Evolutionary conservation across 2,888 invertebrate species (phyloP).

Genomic region (Geophilus truncorum): DNA sequence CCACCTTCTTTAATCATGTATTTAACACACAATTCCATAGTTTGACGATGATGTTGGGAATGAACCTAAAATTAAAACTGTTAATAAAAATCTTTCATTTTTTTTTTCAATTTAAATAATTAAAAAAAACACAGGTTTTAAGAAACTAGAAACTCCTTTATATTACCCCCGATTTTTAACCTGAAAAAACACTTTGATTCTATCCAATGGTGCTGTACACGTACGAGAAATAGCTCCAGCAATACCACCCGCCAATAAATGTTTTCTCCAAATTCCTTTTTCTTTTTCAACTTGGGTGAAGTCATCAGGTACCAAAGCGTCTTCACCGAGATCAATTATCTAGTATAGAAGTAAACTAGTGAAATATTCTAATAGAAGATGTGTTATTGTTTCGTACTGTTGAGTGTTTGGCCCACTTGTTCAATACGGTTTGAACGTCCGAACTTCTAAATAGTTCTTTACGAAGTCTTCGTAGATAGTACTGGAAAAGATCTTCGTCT

Average conservation of each 20-base stretch:
- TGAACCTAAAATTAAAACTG: not conserved
- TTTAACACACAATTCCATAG: not conserved
- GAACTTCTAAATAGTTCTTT: not conserved
- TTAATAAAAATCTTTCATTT: not conserved
- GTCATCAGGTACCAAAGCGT: not conserved
- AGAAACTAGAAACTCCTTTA: too few relatives aligned
- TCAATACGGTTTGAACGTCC: not conserved
- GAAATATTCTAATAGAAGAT: not conserved
- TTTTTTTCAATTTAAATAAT: too few relatives aligned
- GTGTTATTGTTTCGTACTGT: not conserved
- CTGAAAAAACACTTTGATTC: slow-evolving; percentile 1
- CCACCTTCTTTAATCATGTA: not conserved
- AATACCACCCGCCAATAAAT: not conserved
- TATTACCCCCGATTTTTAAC: not conserved
- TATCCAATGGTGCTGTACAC: not conserved
- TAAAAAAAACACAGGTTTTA: too few relatives aligned
- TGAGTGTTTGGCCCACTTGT: not conserved
- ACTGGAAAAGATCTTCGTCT: too few relatives aligned
- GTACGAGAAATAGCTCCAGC: not conserved
- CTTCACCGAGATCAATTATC: not conserved
- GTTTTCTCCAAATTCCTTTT: not conserved
- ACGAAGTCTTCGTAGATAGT: too few relatives aligned
- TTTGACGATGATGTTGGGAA: not conserved
- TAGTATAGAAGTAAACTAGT: not conserved
- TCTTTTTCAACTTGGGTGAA: not conserved